Conservation (phyloP, 1,140 invertebrate genomes). For the Trachymyrmex cornetzi region DNA sequence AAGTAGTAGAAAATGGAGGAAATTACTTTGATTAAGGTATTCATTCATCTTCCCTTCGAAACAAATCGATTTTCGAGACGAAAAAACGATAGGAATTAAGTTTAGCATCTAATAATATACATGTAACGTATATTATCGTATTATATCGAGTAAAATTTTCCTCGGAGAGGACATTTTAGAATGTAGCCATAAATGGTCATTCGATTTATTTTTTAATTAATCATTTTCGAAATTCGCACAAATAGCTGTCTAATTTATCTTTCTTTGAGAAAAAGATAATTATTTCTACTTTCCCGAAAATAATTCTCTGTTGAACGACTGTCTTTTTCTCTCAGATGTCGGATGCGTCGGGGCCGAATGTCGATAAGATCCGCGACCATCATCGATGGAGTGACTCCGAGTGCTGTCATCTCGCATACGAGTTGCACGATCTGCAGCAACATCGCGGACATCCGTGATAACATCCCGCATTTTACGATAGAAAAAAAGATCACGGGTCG, state of each 20-base stretch:
- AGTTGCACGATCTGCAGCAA: constrained; percentile 81
- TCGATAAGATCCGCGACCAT: constrained; percentile 76
- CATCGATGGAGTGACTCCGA: constrained; percentile 85
- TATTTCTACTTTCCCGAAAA: background rate
- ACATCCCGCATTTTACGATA: background rate
- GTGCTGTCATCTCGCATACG: constrained; percentile 84
- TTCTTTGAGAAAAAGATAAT: background rate
- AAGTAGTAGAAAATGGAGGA: too few species aligned
- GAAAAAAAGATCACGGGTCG: background rate
- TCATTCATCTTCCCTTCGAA: too few species aligned
- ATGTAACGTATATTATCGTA: too few species aligned
- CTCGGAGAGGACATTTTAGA: too few species aligned
- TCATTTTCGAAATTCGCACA: background rate
- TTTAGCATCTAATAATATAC: too few species aligned
- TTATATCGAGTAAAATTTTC: too few species aligned
- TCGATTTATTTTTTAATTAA: background rate
- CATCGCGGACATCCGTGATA: constrained; percentile 50
- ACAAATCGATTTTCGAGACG: too few species aligned
- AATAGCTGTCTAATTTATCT: background rate
- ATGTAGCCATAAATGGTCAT: too few species aligned
- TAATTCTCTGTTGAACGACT: background rate
- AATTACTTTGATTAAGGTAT: too few species aligned
- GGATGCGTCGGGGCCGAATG: constrained; percentile 69
- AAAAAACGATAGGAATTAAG: too few species aligned
- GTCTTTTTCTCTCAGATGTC: constrained; percentile 72